Percentiles rank a stretch among this genome's conserved stretches.
These are phyloP conservation scores for Artemia sinica DNA, from an alignment of 2,888 invertebrate species.

Conservation along the genomic window DNA sequence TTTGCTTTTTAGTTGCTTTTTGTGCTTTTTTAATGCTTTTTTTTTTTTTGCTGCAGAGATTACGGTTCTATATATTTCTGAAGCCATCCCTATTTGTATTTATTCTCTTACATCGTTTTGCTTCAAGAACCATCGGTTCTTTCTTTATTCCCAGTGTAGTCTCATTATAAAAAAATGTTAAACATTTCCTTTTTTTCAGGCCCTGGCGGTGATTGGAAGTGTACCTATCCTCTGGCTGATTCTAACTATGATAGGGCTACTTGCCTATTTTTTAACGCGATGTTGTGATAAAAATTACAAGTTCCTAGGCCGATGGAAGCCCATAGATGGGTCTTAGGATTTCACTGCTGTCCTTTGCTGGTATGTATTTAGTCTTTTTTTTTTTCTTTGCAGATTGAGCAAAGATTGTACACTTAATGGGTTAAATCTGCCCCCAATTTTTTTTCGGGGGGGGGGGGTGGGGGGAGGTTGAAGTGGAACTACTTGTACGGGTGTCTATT, in stretches of 20 bases:
- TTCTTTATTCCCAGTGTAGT: background rate
- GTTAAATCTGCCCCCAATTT: no score
- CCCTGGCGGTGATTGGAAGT: conserved; percentile 76
- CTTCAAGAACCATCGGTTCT: no score
- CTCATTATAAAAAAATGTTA: background rate
- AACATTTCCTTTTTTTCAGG: conserved; percentile 40
- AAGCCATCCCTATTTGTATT: no score
- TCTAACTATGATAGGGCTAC: conserved; percentile 65
- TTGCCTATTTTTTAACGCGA: conserved; percentile 80
- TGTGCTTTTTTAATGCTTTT: no score
- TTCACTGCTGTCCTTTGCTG: conserved; percentile 61
- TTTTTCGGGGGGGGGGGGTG: no score
- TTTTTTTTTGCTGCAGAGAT: no score
- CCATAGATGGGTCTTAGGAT: conserved; percentile 39
- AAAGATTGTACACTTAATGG: no score
- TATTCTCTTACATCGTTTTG: no score
- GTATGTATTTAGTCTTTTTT: conserved; percentile 29
- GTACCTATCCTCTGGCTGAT: conserved; percentile 86
- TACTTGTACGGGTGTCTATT: no score
- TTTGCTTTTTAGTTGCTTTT: no score
- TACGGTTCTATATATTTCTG: no score
- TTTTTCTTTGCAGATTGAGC: background rate
- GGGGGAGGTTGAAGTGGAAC: no score
- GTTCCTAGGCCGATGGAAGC: conserved; percentile 73
- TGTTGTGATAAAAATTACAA: conserved; percentile 87